A percentile compares a stretch with the other conserved stretches of the same genome.
Evolutionary conservation across 1,140 invertebrate genomes (phyloP).

Genomic region (Orchestia grillus): DNA sequence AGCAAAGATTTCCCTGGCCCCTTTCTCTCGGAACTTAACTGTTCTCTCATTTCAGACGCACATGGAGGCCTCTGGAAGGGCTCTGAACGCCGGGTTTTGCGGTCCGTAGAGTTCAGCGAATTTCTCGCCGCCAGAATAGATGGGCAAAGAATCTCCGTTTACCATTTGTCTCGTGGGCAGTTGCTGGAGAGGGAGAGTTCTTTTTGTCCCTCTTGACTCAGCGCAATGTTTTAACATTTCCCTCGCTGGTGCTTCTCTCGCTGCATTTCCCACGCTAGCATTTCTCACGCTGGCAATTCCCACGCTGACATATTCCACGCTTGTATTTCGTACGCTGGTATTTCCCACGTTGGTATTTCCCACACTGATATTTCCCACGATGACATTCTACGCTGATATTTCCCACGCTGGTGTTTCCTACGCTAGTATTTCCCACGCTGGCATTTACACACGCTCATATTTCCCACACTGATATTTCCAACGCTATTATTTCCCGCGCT

Average conservation of each 20-base stretch:
- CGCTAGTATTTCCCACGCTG: too few species aligned
- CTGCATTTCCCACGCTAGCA: too few species aligned
- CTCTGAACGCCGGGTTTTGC: background rate
- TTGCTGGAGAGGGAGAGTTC: background rate
- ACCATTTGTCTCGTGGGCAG: background rate
- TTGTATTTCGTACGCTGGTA: too few species aligned
- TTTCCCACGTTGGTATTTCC: too few species aligned
- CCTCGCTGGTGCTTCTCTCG: too few species aligned
- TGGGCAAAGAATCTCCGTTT: background rate
- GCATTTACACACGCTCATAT: too few species aligned
- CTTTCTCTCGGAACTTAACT: background rate
- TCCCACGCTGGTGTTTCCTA: too few species aligned
- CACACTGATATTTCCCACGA: too few species aligned
- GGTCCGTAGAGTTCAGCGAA: background rate
- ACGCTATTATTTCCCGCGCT: too few species aligned
- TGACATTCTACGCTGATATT: too few species aligned
- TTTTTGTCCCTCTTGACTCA: background rate
- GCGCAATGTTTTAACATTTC: background rate
- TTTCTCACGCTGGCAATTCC: too few species aligned
- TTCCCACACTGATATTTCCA: background rate
- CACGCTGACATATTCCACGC: too few species aligned
- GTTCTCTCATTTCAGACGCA: background rate
- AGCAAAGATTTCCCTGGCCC: background rate
- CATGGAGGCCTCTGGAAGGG: background rate
- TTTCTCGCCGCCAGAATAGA: background rate